These are phyloP conservation scores for Leptopilina syphax DNA, from an alignment of 2,888 invertebrate genomes.

Conservation along the genomic window DNA sequence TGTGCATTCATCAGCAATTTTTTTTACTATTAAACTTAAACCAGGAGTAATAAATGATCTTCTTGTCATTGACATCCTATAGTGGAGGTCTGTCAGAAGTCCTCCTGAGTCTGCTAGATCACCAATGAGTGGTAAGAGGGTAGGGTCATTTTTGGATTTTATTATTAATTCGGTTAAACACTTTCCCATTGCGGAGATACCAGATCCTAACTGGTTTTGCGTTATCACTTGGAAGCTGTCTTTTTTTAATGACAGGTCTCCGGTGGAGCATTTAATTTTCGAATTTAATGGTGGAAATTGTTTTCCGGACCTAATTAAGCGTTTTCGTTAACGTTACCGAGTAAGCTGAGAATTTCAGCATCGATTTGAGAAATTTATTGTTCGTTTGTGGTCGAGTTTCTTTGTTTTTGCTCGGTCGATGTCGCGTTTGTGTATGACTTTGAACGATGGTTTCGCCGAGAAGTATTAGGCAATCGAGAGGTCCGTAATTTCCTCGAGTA, in stretches of 20 bases:
- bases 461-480: neutral
- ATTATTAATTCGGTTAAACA: too few species aligned
- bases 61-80: neutral
- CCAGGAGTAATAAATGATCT: neutral
- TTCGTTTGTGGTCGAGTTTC: neutral
- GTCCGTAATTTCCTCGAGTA: too few species aligned
- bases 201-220: too few species aligned
- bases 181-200: too few species aligned
- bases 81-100: neutral
- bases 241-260: slow-evolving; percentile 38
- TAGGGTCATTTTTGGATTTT: too few species aligned
- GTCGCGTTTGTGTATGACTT: neutral
- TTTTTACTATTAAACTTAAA: neutral
- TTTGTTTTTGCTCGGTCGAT: neutral
- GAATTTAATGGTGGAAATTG: too few species aligned
- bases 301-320: slow-evolving; percentile 14
- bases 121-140: too few species aligned
- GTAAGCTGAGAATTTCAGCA: neutral
- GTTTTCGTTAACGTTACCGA: neutral
- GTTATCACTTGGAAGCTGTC: slow-evolving; percentile 16
- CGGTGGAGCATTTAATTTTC: too few species aligned
- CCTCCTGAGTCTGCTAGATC: neutral
- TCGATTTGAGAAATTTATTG: neutral
- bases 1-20: neutral
- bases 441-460: neutral